Evolutionary conservation across 1,140 invertebrate genomes (phyloP).

Genomic region (Melitaea cinxia): DNA sequence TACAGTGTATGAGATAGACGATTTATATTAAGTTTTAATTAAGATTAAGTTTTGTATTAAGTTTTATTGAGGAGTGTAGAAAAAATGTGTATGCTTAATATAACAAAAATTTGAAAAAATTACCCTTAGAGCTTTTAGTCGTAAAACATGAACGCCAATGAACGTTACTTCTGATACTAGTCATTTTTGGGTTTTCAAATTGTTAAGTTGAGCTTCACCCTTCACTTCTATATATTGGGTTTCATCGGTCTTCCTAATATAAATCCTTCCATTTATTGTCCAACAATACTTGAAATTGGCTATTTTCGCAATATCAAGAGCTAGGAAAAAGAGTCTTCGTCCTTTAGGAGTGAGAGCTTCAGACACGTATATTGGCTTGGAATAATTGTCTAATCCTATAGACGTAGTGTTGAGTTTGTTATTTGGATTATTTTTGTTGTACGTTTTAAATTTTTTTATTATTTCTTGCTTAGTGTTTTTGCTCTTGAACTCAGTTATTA

Average conservation of each 20-base stretch:
- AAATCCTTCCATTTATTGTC: neutral
- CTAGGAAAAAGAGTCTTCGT: neutral
- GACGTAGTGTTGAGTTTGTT: neutral
- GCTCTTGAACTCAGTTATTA: neutral
- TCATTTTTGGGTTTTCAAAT: too few relatives aligned
- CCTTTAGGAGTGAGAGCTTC: neutral
- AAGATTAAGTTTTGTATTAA: too few relatives aligned
- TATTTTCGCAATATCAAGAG: neutral
- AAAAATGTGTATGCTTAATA: too few relatives aligned
- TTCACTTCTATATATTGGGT: neutral
- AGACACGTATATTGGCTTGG: neutral
- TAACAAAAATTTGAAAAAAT: too few relatives aligned
- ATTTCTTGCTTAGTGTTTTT: neutral
- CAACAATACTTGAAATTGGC: neutral
- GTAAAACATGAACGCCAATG: too few relatives aligned
- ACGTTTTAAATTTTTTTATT: neutral
- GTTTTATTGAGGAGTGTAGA: too few relatives aligned
- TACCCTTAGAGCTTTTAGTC: too few relatives aligned
- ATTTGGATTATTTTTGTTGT: neutral
- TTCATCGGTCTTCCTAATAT: neutral
- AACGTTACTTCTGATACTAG: too few relatives aligned
- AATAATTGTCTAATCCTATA: neutral
- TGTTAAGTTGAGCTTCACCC: neutral
- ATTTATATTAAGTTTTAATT: too few relatives aligned
- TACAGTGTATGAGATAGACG: too few relatives aligned